phyloP scores from a whole-genome alignment of 1,140 invertebrate species.

The Nephila pilipes region DNA sequence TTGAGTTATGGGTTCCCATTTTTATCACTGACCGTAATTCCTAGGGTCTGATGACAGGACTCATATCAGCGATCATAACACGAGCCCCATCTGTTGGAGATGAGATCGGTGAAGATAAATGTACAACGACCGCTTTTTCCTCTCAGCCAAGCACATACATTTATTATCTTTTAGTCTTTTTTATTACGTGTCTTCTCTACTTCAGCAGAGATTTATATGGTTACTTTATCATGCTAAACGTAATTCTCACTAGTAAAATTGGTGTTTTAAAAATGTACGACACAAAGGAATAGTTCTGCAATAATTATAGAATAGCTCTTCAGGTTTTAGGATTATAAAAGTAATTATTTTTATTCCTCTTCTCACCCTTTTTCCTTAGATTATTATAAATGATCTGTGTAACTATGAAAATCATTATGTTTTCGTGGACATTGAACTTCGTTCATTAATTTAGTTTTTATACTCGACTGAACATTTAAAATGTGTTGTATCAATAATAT shows the following conservation, averaged over 20 bases:
- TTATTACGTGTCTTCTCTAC: constrained; percentile 33
- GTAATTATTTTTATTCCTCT: too few species aligned
- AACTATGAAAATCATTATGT: too few species aligned
- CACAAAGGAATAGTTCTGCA: too few species aligned
- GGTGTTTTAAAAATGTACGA: background rate
- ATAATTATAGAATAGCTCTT: too few species aligned
- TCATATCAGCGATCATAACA: constrained; percentile 47
- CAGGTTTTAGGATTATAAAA: too few species aligned
- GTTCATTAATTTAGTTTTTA: too few species aligned
- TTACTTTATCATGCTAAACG: constrained; percentile 11
- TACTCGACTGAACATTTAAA: too few species aligned
- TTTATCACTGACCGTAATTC: constrained; percentile 41
- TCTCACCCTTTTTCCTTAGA: too few species aligned
- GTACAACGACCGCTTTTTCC: constrained; percentile 46
- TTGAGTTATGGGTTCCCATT: constrained; percentile 46
- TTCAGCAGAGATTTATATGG: constrained; percentile 15
- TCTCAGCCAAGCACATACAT: constrained; percentile 27
- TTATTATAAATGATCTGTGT: too few species aligned
- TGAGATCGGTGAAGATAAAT: constrained; percentile 42
- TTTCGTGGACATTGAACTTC: too few species aligned
- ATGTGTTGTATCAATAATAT: too few species aligned
- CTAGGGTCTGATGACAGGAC: constrained; percentile 16
- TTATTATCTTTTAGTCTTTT: constrained; percentile 41
- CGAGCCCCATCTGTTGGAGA: constrained; percentile 27
- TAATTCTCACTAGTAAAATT: background rate